Percentiles rank a stretch among this genome's conserved stretches.
These are phyloP conservation scores for Rhabdornis inornatus DNA, from an alignment of 2,113 vertebrate species.

Conservation along the genomic window DNA sequence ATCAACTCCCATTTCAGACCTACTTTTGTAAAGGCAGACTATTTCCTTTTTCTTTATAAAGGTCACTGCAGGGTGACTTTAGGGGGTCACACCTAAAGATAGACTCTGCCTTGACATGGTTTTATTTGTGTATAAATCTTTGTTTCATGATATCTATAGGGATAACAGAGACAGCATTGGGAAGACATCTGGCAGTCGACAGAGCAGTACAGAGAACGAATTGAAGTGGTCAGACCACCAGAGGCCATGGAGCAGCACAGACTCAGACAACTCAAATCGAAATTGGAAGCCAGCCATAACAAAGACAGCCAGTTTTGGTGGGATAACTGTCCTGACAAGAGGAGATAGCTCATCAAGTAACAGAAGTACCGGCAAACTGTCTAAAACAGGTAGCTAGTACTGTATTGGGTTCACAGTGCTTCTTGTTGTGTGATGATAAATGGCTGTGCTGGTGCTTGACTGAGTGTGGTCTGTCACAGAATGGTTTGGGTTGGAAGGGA, in stretches of 20 bases:
- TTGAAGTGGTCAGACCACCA: constrained; percentile 86
- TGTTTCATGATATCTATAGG: constrained; percentile 67
- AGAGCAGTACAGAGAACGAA: constrained; percentile 91
- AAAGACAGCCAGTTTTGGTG: constrained; percentile 82
- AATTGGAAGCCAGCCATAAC: constrained; percentile 80
- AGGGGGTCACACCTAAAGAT: too few species aligned
- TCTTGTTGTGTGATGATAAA: background rate
- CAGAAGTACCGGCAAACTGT: constrained; percentile 82
- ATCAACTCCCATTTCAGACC: background rate
- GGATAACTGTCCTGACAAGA: constrained; percentile 80
- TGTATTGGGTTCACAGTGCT: constrained; percentile 29
- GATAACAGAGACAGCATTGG: constrained; percentile 86
- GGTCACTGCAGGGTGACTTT: background rate
- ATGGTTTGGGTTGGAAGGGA: background rate
- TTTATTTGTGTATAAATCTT: background rate
- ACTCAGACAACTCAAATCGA: constrained; percentile 89
- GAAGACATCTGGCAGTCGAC: constrained; percentile 86
- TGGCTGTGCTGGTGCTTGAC: background rate
- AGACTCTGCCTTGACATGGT: background rate
- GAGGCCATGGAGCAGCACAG: constrained; percentile 95
- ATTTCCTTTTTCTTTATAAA: background rate
- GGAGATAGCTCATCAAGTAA: constrained; percentile 78
- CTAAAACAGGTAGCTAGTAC: constrained; percentile 83
- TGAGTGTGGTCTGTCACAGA: background rate
- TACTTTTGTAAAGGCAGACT: background rate